phyloP scores from a whole-genome alignment of 2,888 invertebrate genomes.

The Cacoxenus indagator region DNA sequence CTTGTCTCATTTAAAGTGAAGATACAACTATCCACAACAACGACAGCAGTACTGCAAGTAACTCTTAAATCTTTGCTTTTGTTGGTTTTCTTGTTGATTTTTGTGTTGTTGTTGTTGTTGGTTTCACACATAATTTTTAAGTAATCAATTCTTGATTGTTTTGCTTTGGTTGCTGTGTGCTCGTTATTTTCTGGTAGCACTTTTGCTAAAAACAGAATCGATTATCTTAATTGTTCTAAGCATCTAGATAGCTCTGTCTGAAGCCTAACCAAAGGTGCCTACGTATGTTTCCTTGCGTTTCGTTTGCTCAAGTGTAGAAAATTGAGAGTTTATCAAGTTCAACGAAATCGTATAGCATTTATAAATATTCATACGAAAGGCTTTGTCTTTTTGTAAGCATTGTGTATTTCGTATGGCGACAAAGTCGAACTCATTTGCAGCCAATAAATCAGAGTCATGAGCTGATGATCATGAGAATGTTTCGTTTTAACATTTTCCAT shows the following conservation, averaged over 20 bases:
- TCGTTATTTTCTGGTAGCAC: conserved; percentile 4
- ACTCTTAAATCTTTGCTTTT: not conserved
- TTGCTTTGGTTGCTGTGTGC: not conserved
- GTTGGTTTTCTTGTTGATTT: not conserved
- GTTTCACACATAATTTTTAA: conserved; percentile 59
- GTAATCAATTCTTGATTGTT: conserved; percentile 43
- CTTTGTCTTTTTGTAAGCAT: not conserved
- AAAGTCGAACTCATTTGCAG: conserved; percentile 9
- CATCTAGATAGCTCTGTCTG: conserved; percentile 4
- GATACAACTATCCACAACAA: not conserved
- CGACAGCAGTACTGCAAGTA: not conserved
- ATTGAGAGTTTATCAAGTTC: too few species aligned
- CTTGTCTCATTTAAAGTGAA: not conserved
- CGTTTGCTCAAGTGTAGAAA: not conserved
- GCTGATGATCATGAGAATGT: conserved; percentile 7
- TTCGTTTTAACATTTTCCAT: conserved; percentile 3
- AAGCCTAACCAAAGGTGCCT: not conserved
- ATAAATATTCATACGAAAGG: too few species aligned
- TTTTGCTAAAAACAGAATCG: conserved; percentile 40
- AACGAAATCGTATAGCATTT: too few species aligned
- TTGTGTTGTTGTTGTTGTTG: conserved; percentile 28
- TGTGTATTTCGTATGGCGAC: not conserved
- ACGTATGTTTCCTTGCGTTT: not conserved
- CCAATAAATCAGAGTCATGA: conserved; percentile 12
- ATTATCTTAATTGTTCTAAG: conserved; percentile 35